A percentile compares a stretch with the other conserved stretches of the same genome.
phyloP scores from a whole-genome alignment of 64 coral and sea anemone genomes.

The Stylophora pistillata region DNA sequence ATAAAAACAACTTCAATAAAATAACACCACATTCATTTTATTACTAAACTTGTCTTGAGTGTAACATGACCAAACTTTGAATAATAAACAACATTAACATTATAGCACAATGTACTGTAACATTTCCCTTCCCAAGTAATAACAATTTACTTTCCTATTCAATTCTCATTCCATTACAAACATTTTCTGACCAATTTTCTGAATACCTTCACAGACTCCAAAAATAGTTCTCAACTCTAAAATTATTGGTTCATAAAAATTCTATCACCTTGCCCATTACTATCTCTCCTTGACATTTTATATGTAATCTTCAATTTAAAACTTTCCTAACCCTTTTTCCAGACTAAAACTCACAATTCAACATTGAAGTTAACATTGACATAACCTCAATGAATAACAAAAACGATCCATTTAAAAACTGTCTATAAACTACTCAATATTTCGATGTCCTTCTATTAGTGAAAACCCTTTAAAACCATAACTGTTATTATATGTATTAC shows the following conservation, averaged over 20 bases:
- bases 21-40: not conserved
- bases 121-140: not conserved
- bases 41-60: constrained; percentile 8
- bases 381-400: not conserved
- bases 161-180: not conserved
- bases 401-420: not conserved
- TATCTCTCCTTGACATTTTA: no score
- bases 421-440: not conserved
- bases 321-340: not conserved
- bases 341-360: not conserved
- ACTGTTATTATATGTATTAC: not conserved
- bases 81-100: not conserved
- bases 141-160: not conserved
- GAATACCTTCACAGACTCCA: not conserved
- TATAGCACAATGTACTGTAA: not conserved
- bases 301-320: no score
- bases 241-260: not conserved
- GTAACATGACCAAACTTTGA: no score
- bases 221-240: constrained; percentile 8
- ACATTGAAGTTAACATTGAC: not conserved
- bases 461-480: not conserved
- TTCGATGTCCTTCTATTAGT: not conserved
- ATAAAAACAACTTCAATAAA: no score
- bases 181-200: not conserved
- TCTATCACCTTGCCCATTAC: no score